Percentiles rank a stretch among this genome's conserved stretches.
Conservation (phyloP, 2,797 vertebrate genomes). For the Petrocephalus schoutedeni region DNA sequence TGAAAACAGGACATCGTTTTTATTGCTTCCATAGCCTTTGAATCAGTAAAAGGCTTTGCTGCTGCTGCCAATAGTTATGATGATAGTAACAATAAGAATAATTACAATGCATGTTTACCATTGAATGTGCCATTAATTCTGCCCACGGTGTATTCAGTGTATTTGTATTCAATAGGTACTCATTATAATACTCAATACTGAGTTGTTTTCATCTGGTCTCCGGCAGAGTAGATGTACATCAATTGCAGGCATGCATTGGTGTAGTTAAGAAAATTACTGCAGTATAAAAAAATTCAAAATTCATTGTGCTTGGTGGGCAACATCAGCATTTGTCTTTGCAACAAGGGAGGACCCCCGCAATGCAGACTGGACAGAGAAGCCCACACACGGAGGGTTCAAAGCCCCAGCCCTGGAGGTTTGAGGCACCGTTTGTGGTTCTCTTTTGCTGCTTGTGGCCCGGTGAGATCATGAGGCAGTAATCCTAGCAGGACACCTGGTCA, state of each 20-base stretch:
- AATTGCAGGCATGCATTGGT: neutral
- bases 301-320: too few relatives aligned
- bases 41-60: conserved; percentile 62
- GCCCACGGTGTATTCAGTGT: conserved; percentile 7
- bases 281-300: neutral
- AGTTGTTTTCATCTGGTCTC: neutral
- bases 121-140: conserved; percentile 57
- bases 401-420: too few relatives aligned
- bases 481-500: neutral
- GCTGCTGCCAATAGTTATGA: conserved; percentile 37
- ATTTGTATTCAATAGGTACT: conserved; percentile 23
- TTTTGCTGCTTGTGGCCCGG: neutral
- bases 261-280: neutral
- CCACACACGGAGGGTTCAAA: too few relatives aligned
- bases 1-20: too few relatives aligned
- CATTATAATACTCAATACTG: conserved; percentile 24
- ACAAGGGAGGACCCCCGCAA: too few relatives aligned
- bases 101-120: conserved; percentile 56
- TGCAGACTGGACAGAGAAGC: too few relatives aligned
- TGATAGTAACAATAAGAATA: conserved; percentile 49
- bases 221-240: neutral
- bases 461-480: neutral
- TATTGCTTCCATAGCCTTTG: conserved; percentile 35
- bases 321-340: too few relatives aligned
- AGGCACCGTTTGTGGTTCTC: too few relatives aligned